These are phyloP conservation scores for Frankliniella intonsa DNA, from an alignment of 2,888 invertebrate genomes.

Conservation along the genomic window DNA sequence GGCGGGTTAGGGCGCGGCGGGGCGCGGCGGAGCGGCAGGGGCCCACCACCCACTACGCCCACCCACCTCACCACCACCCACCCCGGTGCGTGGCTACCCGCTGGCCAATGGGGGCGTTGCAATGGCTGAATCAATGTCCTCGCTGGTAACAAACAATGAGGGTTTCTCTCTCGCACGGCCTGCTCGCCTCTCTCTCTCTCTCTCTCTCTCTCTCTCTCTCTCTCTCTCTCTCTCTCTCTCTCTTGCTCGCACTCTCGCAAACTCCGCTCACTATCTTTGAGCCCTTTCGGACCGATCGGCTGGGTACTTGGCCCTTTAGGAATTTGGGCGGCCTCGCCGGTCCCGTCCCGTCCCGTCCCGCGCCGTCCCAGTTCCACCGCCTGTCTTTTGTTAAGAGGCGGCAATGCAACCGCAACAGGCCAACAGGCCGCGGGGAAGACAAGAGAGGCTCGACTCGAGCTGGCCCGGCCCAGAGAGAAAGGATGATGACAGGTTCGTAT, in stretches of 20 bases:
- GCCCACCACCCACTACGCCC: not conserved
- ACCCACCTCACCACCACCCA: not conserved
- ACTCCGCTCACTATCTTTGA: not conserved
- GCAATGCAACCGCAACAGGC: not conserved
- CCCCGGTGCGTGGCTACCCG: conserved; percentile 10
- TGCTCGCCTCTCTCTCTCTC: not conserved
- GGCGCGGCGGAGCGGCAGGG: not conserved
- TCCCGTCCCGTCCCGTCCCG: not conserved
- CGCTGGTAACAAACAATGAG: conserved; percentile 14
- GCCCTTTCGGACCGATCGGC: not conserved
- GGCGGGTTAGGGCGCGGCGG: not conserved
- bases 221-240: too few species aligned
- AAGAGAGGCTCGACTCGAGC: not conserved
- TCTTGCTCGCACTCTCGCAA: too few species aligned
- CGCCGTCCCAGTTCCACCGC: not conserved
- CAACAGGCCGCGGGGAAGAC: not conserved
- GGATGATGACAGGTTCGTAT: too few species aligned
- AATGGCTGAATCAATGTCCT: conserved; percentile 26
- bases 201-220: not conserved
- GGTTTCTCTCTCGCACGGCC: not conserved
- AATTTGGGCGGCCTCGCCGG: not conserved
- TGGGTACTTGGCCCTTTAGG: not conserved
- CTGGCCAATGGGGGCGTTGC: conserved; percentile 25
- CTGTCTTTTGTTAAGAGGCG: not conserved
- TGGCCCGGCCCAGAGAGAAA: too few species aligned